A percentile compares a stretch with the other conserved stretches of the same genome.
Conservation (phyloP, 2,888 invertebrate species). For the Lasioglossum vierecki region DNA sequence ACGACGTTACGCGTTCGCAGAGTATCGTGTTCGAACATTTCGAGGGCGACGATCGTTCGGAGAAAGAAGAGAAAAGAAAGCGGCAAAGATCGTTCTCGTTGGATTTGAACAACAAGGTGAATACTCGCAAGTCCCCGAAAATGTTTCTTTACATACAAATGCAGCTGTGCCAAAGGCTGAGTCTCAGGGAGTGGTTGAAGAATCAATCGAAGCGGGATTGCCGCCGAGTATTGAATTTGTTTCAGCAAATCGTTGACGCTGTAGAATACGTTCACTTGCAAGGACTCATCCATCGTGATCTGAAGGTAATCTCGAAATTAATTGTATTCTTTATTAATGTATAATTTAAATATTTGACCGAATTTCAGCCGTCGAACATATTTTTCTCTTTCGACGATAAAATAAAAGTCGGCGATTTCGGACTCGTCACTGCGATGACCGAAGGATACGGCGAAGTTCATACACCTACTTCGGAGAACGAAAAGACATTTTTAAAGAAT, state of each 20-base stretch:
- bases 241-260: constrained; percentile 96
- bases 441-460: constrained; percentile 84
- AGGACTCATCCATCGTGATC: constrained; percentile 97
- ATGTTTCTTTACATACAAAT: constrained; percentile 98
- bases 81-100: constrained; percentile 66
- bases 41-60: not conserved
- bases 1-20: constrained; percentile 44
- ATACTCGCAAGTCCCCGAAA: constrained; percentile 79
- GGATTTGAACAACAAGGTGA: constrained; percentile 59
- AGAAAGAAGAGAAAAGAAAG: constrained; percentile 28
- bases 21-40: constrained; percentile 47
- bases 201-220: constrained; percentile 76
- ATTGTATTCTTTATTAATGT: not conserved
- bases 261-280: constrained; percentile 97
- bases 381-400: constrained; percentile 96
- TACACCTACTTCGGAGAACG: constrained; percentile 74
- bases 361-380: constrained; percentile 91
- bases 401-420: constrained; percentile 99
- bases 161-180: constrained; percentile 96
- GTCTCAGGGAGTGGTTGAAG: constrained; percentile 95
- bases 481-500: constrained; percentile 75
- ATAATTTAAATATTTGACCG: not conserved
- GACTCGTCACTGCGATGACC: constrained; percentile 95
- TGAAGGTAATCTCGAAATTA: constrained; percentile 89
- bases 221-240: constrained; percentile 87